Conservation (phyloP, 2,113 vertebrate genomes). For the Psammodynastes pulverulentus region DNA sequence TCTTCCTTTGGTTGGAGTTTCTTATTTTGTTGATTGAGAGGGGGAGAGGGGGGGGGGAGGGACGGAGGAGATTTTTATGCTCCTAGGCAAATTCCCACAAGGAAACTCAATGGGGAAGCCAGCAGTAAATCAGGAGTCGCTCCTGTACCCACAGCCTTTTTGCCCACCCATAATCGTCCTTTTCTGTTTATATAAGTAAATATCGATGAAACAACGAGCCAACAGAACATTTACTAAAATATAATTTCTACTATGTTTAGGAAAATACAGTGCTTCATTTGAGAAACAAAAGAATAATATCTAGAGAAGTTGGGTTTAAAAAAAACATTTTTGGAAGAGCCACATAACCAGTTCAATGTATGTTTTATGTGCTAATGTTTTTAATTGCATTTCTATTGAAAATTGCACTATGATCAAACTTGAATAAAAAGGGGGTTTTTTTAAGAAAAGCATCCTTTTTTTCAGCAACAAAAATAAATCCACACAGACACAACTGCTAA, state of each 20-base stretch:
- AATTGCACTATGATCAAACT: neutral
- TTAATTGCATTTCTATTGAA: slow-evolving; percentile 3
- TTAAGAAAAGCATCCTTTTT: neutral
- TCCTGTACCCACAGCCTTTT: neutral
- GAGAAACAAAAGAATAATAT: neutral
- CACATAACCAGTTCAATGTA: neutral
- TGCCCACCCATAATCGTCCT: neutral
- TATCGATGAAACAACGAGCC: neutral
- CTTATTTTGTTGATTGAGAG: neutral
- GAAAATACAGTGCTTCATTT: neutral
- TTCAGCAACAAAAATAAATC: slow-evolving; percentile 58
- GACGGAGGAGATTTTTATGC: neutral
- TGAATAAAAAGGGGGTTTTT: neutral
- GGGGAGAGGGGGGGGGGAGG: no score
- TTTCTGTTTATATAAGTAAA: neutral
- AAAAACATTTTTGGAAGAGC: neutral
- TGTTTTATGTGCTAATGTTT: neutral
- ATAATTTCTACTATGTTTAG: neutral
- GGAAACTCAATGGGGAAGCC: neutral
- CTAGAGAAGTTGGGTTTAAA: neutral
- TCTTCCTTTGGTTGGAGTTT: neutral
- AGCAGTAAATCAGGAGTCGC: neutral
- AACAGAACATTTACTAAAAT: neutral
- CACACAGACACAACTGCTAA: slow-evolving; percentile 30
- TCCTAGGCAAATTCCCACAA: neutral